These are phyloP conservation scores for Diadophis punctatus DNA, from an alignment of 2,113 vertebrate species.

Conservation along the genomic window DNA sequence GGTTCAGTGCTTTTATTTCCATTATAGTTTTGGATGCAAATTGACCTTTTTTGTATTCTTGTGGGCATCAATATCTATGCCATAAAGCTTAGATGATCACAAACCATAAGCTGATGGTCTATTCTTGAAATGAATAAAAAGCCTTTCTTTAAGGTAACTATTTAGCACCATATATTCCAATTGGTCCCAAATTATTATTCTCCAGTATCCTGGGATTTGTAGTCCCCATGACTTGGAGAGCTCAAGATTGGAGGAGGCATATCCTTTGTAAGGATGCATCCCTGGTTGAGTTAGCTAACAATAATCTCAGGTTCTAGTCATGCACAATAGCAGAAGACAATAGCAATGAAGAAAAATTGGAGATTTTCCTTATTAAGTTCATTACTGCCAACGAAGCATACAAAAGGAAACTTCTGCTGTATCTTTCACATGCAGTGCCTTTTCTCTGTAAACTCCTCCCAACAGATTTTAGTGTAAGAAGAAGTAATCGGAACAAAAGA, in stretches of 20 bases:
- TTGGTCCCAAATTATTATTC: background rate
- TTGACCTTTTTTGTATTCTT: background rate
- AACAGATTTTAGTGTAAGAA: background rate
- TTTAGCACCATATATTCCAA: background rate
- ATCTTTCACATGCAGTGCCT: background rate
- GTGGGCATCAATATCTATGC: background rate
- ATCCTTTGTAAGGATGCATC: background rate
- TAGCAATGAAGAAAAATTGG: background rate
- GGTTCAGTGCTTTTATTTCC: background rate
- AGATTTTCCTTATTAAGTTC: background rate
- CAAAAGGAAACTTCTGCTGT: background rate
- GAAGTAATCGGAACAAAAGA: slow-evolving; percentile 14
- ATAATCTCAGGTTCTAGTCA: background rate
- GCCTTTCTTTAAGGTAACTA: background rate
- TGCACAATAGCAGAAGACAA: background rate
- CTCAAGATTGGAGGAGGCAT: background rate
- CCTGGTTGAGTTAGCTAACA: background rate
- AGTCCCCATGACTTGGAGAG: background rate
- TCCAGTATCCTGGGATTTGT: background rate
- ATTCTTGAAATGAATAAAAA: background rate
- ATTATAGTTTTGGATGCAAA: background rate
- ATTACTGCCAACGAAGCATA: background rate
- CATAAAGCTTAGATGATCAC: background rate
- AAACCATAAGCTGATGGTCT: background rate
- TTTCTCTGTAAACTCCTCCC: background rate